Evolutionary conservation across 1,140 invertebrate species (phyloP).

Genomic region (Penaeus japonicus): DNA sequence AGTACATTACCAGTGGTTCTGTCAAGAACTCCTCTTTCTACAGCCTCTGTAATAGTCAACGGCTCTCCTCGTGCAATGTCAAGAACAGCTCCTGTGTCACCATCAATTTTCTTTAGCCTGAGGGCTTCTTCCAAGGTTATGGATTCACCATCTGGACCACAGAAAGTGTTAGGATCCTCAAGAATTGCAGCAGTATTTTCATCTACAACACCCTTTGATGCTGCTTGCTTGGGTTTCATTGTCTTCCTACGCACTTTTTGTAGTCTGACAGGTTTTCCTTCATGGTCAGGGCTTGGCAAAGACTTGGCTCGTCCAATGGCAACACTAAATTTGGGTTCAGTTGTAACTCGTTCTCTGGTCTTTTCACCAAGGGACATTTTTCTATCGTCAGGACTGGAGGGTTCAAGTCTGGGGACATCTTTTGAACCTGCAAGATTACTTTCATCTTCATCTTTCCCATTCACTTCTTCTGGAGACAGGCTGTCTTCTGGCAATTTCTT

Average conservation of each 20-base stretch:
- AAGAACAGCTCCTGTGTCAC: constrained; percentile 78
- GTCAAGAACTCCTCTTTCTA: constrained; percentile 85
- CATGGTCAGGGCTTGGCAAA: constrained; percentile 68
- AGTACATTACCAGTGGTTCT: constrained; percentile 76
- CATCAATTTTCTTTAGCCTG: constrained; percentile 77
- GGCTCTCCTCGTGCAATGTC: constrained; percentile 82
- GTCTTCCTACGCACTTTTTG: constrained; percentile 81
- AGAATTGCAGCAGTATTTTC: constrained; percentile 75
- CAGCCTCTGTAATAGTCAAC: constrained; percentile 82
- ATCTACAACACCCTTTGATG: constrained; percentile 79
- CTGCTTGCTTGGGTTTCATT: constrained; percentile 75
- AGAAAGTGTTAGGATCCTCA: constrained; percentile 69
- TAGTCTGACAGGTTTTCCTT: constrained; percentile 75
- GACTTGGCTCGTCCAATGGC: constrained; percentile 71
- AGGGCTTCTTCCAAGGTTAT: constrained; percentile 80
- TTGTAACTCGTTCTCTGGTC: constrained; percentile 70
- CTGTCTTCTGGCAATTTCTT: neutral
- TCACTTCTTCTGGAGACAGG: neutral
- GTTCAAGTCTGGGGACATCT: neutral
- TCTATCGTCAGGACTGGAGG: constrained; percentile 57
- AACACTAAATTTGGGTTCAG: constrained; percentile 75
- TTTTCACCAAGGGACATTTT: constrained; percentile 68
- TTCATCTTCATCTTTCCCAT: neutral
- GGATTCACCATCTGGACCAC: constrained; percentile 68
- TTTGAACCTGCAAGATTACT: neutral